Base-by-base conservation (phyloP, 2,888 invertebrate genomes). In the Linnaemya tessellans region DNA sequence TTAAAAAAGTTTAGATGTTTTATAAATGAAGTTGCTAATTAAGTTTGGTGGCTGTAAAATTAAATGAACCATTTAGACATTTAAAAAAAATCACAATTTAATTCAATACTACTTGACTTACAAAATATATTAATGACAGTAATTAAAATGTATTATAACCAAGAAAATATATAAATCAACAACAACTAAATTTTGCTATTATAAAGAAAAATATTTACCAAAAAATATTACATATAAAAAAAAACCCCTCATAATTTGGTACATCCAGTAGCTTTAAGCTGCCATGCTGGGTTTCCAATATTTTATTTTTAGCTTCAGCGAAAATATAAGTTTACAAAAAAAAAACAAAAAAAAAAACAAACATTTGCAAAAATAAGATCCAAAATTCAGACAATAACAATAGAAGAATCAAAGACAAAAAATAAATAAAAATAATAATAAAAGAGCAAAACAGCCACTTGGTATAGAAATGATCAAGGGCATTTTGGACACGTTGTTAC, bases 401-500 rank as follows among this genome's bases (percentile, higher is more conserved):
- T 70, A 86, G 67, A 79, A 41, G 30, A 73, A 70, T 18, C 10
- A 46, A 46, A 46, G 15, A 30, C n/a, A 22, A 3, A n/a, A 20
- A 35, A n/a, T n/a, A n/a, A n/a, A n/a, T n/a, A n/a, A 46, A 54
- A 54, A 41, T 22, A n/a, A n/a, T n/a, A n/a, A n/a, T n/a, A n/a
- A 30, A 30, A 25, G 15, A 56, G 8, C 38, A 62, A 49, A 51
- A 70, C 65, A 46, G 60, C 41, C 86, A 89, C 87, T 89, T 87
- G 88, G 87, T 89, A 88, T 84, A 87, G 88, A 87, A 82, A 88
- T 86, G 88, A 91, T 90, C 90, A 90, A 90, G 90, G 90, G 90
- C 90, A 90, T 87, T 88, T 90, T 90, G 90, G 89, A 89, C 88
- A 89, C 89, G 90, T 88, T 80, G 84, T 67, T 84, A 84, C 15